Conservation (phyloP, 2,888 invertebrate genomes). For the Itoplectis maculator region DNA sequence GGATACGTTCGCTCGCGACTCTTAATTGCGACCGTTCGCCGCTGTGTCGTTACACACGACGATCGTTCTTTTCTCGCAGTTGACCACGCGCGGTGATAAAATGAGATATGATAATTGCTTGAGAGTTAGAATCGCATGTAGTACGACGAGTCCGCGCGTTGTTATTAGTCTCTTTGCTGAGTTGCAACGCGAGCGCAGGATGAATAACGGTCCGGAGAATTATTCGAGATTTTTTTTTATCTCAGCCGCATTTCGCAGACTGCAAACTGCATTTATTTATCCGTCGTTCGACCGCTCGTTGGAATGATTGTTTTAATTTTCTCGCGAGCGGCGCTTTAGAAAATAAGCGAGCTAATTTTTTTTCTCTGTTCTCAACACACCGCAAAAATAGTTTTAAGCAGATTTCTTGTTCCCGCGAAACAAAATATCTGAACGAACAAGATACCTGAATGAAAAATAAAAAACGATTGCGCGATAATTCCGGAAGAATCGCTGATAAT, state of each 20-base stretch:
- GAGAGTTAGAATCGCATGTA: constrained; percentile 1
- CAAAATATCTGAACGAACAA: too few relatives aligned
- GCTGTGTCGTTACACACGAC: constrained; percentile 11
- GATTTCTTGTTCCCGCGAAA: too few relatives aligned
- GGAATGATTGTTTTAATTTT: neutral
- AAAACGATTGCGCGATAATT: too few relatives aligned
- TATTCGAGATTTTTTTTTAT: constrained; percentile 2
- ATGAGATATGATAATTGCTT: constrained; percentile 55
- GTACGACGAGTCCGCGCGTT: neutral
- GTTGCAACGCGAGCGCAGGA: neutral
- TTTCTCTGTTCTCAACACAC: too few relatives aligned
- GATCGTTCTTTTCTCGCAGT: constrained; percentile 33
- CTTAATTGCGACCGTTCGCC: constrained; percentile 41
- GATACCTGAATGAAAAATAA: too few relatives aligned
- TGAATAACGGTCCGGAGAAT: constrained; percentile 50
- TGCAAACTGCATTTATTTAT: constrained; percentile 1
- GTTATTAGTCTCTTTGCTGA: constrained; percentile 21
- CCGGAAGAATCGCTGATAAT: too few relatives aligned
- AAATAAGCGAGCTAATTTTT: too few relatives aligned
- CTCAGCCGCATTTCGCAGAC: constrained; percentile 20
- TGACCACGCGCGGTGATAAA: constrained; percentile 41
- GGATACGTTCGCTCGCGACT: constrained; percentile 27
- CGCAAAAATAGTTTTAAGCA: too few relatives aligned
- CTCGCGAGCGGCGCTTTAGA: neutral
- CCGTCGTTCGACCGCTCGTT: neutral